Evolutionary conservation across 2,797 vertebrate genomes (phyloP).

Genomic region (Ispidina lecontei): DNA sequence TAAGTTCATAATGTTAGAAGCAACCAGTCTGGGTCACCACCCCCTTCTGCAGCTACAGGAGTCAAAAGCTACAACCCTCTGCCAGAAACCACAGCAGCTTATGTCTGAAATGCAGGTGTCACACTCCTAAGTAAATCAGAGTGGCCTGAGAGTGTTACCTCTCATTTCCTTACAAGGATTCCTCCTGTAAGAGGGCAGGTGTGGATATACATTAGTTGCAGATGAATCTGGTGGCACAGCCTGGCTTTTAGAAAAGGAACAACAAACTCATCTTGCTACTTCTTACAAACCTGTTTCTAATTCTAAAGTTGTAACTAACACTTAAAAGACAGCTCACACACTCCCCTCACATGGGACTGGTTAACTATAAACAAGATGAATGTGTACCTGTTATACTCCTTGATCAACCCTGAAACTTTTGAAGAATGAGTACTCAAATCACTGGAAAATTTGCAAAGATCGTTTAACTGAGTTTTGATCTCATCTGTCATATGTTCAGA

Average conservation of each 20-base stretch:
- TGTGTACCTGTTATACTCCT: constrained; percentile 93
- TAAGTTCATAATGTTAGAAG: background rate
- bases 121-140: background rate
- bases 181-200: background rate
- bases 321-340: background rate
- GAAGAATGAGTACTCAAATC: constrained; percentile 90
- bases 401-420: constrained; percentile 92
- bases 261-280: background rate
- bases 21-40: background rate
- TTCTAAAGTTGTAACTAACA: background rate
- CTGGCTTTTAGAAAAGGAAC: background rate
- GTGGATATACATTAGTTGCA: background rate
- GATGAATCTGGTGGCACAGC: background rate
- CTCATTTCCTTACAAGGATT: background rate
- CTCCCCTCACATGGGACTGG: background rate
- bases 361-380: constrained; percentile 2
- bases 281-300: background rate
- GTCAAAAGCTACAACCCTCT: background rate
- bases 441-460: constrained; percentile 93
- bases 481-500: constrained; percentile 88
- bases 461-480: constrained; percentile 92
- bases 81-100: background rate
- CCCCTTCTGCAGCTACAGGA: background rate
- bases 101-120: background rate
- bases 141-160: background rate